A percentile compares a stretch with the other conserved stretches of the same genome.
phyloP scores from a whole-genome alignment of 2,797 vertebrate species.

The Limosa lapponica region DNA sequence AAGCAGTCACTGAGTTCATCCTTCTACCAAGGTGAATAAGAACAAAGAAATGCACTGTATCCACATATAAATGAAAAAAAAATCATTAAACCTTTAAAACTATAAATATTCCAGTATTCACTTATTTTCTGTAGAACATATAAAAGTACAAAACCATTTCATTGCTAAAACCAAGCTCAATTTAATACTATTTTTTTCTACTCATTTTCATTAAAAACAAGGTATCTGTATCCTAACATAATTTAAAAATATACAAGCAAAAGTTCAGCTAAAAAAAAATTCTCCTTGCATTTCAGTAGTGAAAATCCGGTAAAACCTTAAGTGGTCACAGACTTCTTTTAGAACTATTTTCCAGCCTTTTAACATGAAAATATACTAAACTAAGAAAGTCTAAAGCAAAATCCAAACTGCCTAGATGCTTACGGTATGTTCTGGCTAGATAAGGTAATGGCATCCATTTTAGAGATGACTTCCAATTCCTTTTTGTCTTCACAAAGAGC shows the following conservation, averaged over 20 bases:
- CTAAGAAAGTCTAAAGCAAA: background rate
- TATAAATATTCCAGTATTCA: background rate
- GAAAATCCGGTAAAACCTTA: background rate
- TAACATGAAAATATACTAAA: background rate
- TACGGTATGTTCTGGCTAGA: background rate
- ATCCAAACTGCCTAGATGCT: background rate
- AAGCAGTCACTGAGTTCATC: background rate
- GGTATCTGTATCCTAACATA: background rate
- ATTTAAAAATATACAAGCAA: background rate
- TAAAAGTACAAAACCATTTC: background rate
- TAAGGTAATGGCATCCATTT: background rate
- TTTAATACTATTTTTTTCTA: background rate
- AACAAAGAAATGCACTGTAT: background rate
- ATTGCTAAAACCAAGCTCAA: background rate
- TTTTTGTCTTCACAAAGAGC: background rate
- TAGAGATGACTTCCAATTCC: background rate
- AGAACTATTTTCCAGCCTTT: background rate
- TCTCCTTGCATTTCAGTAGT: background rate
- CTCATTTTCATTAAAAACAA: background rate
- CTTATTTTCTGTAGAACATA: background rate
- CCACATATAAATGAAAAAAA: background rate
- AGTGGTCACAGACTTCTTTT: background rate
- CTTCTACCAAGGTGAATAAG: background rate
- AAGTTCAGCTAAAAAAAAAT: background rate
- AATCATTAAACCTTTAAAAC: background rate